Evolutionary conservation across 2,888 invertebrate genomes (phyloP), one percentile per base, ranked within the genome.

Genomic region (Anthrax anthrax): DNA sequence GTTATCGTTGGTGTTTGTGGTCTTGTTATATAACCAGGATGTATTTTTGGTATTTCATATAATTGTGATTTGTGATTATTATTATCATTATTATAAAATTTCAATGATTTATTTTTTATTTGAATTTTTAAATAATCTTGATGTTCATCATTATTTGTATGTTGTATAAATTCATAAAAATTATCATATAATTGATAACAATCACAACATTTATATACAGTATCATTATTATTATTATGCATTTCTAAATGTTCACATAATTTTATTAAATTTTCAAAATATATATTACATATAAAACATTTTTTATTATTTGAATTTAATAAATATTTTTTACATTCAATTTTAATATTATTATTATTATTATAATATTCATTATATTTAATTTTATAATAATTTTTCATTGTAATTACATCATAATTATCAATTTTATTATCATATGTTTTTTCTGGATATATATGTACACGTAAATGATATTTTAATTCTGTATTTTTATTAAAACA

Each of bases 141-240:
- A n/a, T n/a, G 27, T 23, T 23, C 8, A 23, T 23, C 10, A 32
- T 12, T 4, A 4, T 32, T 5, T 4, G 12, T 32, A 32, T 32
- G 29, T 32, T 32, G 3, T 12, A 32, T 32, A 39, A 44, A 44
- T 9, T 29, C 32, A 12, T 44, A 9, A 2, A 48, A 29, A 32
- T 44, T 37, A 10, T 50, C 50, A 18, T 44, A 50, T 9, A 51
- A 17, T 18, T 42, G 38, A 2, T 45, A 47, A 45, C 52, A 52
- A 39, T 50, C 48, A 5, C 50, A 49, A 46, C 52, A 52, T 44
- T 52, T 50, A 19, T 47, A 51, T 4, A 46, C 42, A 2, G 8
- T 18, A 14, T 49, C 50, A n/a, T n/a, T n/a, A n/a, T n/a, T n/a
- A 34, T 46, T 27, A 13, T 16, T 29, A 34, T 52, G 52, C 3